These are phyloP conservation scores for Aphrophora alni DNA, from an alignment of 2,888 invertebrate genomes.

Conservation along the genomic window DNA sequence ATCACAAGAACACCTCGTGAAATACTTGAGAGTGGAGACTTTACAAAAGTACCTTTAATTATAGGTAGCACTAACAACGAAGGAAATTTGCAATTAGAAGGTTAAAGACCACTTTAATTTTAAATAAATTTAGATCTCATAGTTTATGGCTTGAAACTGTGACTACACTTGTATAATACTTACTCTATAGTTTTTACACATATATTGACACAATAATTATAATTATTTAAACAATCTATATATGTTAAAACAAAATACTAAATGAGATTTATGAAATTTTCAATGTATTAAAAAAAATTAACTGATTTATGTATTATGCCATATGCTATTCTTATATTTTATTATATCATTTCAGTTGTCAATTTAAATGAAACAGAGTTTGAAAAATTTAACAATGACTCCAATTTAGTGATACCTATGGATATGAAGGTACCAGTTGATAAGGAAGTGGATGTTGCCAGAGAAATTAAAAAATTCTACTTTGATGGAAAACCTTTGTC, in stretches of 20 bases:
- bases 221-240: too few species aligned
- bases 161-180: too few species aligned
- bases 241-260: too few species aligned
- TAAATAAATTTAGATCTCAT: too few species aligned
- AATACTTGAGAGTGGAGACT: neutral
- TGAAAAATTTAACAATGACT: neutral
- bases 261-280: too few species aligned
- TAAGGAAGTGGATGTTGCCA: neutral
- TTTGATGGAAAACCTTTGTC: neutral
- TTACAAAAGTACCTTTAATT: neutral
- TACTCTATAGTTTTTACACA: too few species aligned
- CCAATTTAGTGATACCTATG: neutral
- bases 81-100: neutral
- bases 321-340: neutral
- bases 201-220: too few species aligned
- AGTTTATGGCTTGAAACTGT: too few species aligned
- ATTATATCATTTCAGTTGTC: neutral
- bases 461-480: neutral
- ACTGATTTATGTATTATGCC: too few species aligned
- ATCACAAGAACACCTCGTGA: neutral
- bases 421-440: neutral
- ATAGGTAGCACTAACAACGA: neutral
- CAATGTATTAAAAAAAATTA: too few species aligned
- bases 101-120: neutral
- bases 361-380: neutral